Conservation (phyloP, 2,113 vertebrate genomes). For the Megaleporinus macrocephalus region DNA sequence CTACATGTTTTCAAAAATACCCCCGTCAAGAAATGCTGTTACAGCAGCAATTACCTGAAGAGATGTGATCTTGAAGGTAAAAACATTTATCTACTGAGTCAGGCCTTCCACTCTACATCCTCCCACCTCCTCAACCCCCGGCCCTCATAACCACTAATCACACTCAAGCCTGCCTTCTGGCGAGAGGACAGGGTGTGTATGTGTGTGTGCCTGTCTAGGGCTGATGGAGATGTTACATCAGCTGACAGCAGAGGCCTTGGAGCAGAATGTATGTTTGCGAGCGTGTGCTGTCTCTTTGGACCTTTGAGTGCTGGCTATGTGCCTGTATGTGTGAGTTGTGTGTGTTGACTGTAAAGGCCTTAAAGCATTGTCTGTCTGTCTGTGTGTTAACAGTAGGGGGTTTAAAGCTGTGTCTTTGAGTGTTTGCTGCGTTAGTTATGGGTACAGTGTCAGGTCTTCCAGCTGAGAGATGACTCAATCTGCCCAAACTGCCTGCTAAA, state of each 20-base stretch:
- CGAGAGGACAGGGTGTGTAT: slow-evolving; percentile 10
- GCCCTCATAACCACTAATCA: slow-evolving; percentile 20
- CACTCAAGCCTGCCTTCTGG: not conserved
- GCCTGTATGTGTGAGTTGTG: slow-evolving; percentile 4
- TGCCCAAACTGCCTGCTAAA: not conserved
- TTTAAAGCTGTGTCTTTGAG: not conserved
- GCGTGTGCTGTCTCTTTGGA: not conserved
- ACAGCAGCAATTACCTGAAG: not conserved
- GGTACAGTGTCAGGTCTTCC: not conserved
- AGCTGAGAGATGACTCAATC: not conserved
- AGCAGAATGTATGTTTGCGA: slow-evolving; percentile 24
- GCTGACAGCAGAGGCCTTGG: slow-evolving; percentile 39
- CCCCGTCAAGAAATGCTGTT: not conserved
- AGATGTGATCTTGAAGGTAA: not conserved
- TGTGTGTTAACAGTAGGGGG: not conserved
- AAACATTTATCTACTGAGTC: not conserved
- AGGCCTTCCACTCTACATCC: not conserved
- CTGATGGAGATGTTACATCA: slow-evolving; percentile 46
- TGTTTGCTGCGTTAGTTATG: not conserved
- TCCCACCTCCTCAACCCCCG: not conserved
- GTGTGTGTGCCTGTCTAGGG: slow-evolving; percentile 22
- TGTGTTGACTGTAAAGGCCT: not conserved
- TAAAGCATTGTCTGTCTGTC: not conserved
- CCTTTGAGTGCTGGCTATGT: not conserved
- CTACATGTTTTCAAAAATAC: too few species aligned